These are phyloP conservation scores for Nomada fucata DNA, from an alignment of 2,888 invertebrate species.

Conservation along the genomic window DNA sequence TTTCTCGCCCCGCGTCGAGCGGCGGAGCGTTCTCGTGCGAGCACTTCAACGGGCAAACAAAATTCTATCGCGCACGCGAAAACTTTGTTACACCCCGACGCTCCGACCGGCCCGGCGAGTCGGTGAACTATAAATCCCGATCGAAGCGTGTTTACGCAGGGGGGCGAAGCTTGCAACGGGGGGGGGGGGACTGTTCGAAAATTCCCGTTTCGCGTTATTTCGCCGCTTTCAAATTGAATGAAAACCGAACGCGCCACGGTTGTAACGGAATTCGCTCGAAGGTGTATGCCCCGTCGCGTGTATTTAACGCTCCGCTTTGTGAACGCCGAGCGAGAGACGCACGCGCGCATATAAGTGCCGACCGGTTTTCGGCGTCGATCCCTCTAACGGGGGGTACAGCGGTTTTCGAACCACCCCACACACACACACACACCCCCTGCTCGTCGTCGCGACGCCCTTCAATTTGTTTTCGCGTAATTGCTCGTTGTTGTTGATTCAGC, in stretches of 20 bases:
- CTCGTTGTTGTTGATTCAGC: conserved; percentile 27
- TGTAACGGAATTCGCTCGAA: background rate
- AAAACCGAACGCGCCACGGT: background rate
- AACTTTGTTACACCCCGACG: background rate
- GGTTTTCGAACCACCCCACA: background rate
- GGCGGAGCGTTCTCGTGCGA: background rate
- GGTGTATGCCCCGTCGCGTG: background rate
- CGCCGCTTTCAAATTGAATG: conserved; percentile 13
- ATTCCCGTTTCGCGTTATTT: conserved; percentile 20
- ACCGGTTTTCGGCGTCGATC: background rate
- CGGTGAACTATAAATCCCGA: conserved; percentile 4
- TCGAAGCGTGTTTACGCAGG: conserved; percentile 7
- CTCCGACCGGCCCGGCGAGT: background rate
- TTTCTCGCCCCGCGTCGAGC: background rate
- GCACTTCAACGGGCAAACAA: conserved; percentile 21
- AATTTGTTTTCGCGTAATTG: conserved; percentile 47
- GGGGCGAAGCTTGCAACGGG: background rate
- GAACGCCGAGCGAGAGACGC: background rate
- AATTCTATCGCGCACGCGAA: conserved; percentile 1
- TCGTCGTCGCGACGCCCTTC: conserved; percentile 19
- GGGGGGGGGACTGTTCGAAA: background rate
- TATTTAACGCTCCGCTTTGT: background rate
- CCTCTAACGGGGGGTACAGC: background rate
- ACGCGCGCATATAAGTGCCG: background rate
- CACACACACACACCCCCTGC: no score